Evolutionary conservation across 2,888 invertebrate species (phyloP), one percentile per base, ranked within the genome.

Genomic region (Ferrisia virgata): DNA sequence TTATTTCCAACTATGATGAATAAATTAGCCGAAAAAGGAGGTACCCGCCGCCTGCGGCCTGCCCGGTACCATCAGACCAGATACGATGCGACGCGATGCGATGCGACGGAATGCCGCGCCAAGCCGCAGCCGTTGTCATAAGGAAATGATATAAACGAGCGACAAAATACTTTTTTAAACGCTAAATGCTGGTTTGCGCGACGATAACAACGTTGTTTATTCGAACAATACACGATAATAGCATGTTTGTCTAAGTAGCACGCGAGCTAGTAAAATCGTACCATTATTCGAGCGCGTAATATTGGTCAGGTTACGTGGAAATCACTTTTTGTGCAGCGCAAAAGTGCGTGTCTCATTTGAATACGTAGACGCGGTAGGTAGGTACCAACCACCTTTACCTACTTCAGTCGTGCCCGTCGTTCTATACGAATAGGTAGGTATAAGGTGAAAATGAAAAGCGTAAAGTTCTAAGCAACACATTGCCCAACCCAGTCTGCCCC

Each of bases 21-120:
- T 76, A 76, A 76, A 76, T 76, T 76, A 76, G 72, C 36, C 72
- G 36, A 76, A 76, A 76, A 76, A n/a, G 72, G 36, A 36, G 72
- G 36, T 9, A 36, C 36, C 36, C 22, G 2, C 53, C 22, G 53
- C 53, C 1, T 0, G 22, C 53, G n/a, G n/a, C n/a, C n/a, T n/a
- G n/a, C n/a, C n/a, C n/a, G n/a, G n/a, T n/a, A n/a, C n/a, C n/a
- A n/a, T n/a, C n/a, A n/a, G n/a, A n/a, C n/a, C n/a, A n/a, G n/a
- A n/a, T n/a, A n/a, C n/a, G n/a, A n/a, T n/a, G n/a, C n/a, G n/a
- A n/a, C n/a, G n/a, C n/a, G n/a, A n/a, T n/a, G n/a, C n/a, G n/a
- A n/a, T n/a, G n/a, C n/a, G n/a, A n/a, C n/a, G n/a, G n/a, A n/a
- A n/a, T n/a, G n/a, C n/a, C n/a, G n/a, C n/a, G n/a, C n/a, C n/a